Conservation (phyloP, 2,113 vertebrate species). For the Rhinolophus ferrumequinum region DNA sequence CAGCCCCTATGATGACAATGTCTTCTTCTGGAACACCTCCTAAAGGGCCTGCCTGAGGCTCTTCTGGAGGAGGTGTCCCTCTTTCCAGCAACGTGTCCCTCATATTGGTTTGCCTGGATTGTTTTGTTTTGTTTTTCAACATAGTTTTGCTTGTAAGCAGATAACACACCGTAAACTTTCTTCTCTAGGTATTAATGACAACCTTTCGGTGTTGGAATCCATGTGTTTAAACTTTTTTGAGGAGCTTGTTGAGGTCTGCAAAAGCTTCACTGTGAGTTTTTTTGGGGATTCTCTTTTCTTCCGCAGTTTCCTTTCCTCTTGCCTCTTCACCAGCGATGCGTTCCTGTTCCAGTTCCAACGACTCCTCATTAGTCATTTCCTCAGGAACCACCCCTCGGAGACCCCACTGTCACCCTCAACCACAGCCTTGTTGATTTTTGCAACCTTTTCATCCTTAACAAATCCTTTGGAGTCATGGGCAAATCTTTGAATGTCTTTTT, state of each 20-base stretch:
- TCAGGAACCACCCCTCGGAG: neutral
- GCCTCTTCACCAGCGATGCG: neutral
- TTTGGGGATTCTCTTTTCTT: too few species aligned
- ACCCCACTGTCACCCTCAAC: neutral
- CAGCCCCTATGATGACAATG: neutral
- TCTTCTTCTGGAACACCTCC: neutral
- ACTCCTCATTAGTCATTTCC: too few species aligned
- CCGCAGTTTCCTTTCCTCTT: neutral
- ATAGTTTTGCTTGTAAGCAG: neutral
- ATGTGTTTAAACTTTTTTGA: neutral
- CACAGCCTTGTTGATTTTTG: neutral
- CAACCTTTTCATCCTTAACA: neutral
- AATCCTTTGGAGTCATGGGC: neutral
- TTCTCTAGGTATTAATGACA: neutral
- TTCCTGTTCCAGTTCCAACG: neutral
- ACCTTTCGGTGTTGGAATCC: too few species aligned
- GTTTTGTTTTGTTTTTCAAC: neutral
- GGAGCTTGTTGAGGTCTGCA: neutral
- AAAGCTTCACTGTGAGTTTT: neutral
- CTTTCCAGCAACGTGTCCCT: neutral
- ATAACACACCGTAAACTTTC: neutral
- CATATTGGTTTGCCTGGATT: neutral
- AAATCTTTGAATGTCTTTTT: neutral
- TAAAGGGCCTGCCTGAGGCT: neutral
- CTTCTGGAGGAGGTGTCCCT: neutral